Evolutionary conservation across 2,888 invertebrate species (phyloP).

Genomic region (Microctonus hyperodae): DNA sequence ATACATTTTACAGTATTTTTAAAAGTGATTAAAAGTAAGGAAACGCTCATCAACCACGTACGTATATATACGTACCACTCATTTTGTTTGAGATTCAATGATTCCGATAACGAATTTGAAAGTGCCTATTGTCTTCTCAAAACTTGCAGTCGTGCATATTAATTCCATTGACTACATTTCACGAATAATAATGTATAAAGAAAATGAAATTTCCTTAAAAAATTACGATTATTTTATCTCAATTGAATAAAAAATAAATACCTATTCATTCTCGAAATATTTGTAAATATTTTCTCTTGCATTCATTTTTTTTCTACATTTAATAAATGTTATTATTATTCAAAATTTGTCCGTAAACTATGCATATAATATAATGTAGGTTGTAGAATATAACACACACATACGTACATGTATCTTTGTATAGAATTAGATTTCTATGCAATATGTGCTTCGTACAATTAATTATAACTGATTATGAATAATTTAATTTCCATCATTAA

Average conservation of each 20-base stretch:
- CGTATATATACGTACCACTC: too few relatives aligned
- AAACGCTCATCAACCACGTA: constrained; percentile 8
- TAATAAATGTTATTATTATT: too few relatives aligned
- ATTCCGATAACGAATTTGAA: constrained; percentile 8
- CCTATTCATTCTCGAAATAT: background rate
- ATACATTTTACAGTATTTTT: background rate
- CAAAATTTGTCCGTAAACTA: too few relatives aligned
- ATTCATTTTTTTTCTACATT: too few relatives aligned
- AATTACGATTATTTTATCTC: background rate
- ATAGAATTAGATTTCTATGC: background rate
- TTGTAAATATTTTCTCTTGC: background rate
- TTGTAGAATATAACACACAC: too few relatives aligned
- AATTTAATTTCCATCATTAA: constrained; percentile 6
- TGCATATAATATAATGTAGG: too few relatives aligned
- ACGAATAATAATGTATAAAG: background rate
- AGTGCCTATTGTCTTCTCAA: background rate
- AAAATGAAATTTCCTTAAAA: background rate
- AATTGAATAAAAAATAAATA: too few relatives aligned
- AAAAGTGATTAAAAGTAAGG: background rate
- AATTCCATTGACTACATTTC: background rate
- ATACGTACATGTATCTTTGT: too few relatives aligned
- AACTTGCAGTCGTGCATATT: background rate
- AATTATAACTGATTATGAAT: constrained; percentile 3
- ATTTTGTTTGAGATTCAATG: background rate
- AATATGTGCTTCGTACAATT: background rate